Evolutionary conservation across 2,888 invertebrate genomes (phyloP).

Genomic region (Dolichopus griseipennis): DNA sequence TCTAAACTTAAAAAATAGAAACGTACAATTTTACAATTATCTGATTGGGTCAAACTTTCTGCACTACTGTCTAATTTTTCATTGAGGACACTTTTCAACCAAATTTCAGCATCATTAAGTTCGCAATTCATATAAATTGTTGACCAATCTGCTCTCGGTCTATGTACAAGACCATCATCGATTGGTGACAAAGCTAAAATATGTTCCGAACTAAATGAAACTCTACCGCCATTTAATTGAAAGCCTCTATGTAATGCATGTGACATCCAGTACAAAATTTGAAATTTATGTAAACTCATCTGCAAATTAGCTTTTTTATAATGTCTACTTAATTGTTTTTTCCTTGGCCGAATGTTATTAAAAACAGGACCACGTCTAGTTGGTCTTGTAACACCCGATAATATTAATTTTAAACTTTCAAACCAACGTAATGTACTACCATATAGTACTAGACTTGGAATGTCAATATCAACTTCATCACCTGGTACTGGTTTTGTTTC

Average conservation of each 20-base stretch:
- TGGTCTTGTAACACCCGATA: conserved; percentile 89
- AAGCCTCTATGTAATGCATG: conserved; percentile 90
- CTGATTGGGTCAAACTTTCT: conserved; percentile 37
- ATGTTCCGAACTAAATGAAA: conserved; percentile 74
- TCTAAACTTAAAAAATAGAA: conserved; percentile 65
- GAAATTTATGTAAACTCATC: conserved; percentile 76
- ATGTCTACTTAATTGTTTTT: conserved; percentile 87
- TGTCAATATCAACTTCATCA: conserved; percentile 47
- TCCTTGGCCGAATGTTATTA: conserved; percentile 70
- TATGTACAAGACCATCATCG: conserved; percentile 72
- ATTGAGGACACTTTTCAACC: conserved; percentile 72
- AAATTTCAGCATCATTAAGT: conserved; percentile 83
- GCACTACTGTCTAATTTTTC: conserved; percentile 41
- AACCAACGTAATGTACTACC: conserved; percentile 93
- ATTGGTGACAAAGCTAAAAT: conserved; percentile 61
- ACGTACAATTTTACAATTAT: conserved; percentile 41
- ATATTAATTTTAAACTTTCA: conserved; percentile 84
- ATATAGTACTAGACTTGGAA: conserved; percentile 72
- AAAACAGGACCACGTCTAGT: conserved; percentile 87
- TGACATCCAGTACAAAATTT: conserved; percentile 87
- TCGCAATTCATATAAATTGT: conserved; percentile 91
- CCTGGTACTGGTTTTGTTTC: conserved; percentile 61
- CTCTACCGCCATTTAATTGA: conserved; percentile 70
- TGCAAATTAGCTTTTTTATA: conserved; percentile 79
- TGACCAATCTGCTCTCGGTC: conserved; percentile 83